These are phyloP conservation scores for Argya squamiceps DNA, from an alignment of 2,797 vertebrate genomes.

Conservation along the genomic window DNA sequence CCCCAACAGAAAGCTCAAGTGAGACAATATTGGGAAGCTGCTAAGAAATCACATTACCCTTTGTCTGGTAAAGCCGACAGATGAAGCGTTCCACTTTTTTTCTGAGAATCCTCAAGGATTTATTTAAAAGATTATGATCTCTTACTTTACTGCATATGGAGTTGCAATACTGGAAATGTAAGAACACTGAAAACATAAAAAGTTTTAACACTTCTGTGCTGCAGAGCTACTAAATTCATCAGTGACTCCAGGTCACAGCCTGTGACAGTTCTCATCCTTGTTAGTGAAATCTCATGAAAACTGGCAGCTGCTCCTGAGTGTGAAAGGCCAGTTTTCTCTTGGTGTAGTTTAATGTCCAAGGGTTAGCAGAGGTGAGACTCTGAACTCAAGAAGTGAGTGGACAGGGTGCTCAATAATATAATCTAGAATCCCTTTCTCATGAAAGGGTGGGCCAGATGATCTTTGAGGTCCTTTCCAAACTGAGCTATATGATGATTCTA, in stretches of 20 bases:
- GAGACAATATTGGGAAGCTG: not conserved
- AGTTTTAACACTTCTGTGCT: not conserved
- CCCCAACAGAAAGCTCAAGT: not conserved
- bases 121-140: not conserved
- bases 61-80: not conserved
- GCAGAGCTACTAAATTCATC: not conserved
- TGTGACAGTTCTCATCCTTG: not conserved
- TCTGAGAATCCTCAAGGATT: not conserved
- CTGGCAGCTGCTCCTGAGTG: not conserved
- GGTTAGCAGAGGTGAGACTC: not conserved
- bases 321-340: not conserved
- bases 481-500: not conserved
- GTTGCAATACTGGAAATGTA: not conserved
- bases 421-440: not conserved
- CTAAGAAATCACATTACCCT: not conserved
- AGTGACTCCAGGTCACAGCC: not conserved
- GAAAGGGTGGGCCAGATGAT: not conserved
- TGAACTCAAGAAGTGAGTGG: not conserved
- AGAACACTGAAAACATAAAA: not conserved
- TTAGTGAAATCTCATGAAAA: not conserved
- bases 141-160: not conserved
- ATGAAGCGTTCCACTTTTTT: not conserved
- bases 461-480: not conserved
- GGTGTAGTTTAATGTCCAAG: not conserved
- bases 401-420: not conserved